phyloP scores from a whole-genome alignment of 2,888 invertebrate genomes.

The Troides helena region DNA sequence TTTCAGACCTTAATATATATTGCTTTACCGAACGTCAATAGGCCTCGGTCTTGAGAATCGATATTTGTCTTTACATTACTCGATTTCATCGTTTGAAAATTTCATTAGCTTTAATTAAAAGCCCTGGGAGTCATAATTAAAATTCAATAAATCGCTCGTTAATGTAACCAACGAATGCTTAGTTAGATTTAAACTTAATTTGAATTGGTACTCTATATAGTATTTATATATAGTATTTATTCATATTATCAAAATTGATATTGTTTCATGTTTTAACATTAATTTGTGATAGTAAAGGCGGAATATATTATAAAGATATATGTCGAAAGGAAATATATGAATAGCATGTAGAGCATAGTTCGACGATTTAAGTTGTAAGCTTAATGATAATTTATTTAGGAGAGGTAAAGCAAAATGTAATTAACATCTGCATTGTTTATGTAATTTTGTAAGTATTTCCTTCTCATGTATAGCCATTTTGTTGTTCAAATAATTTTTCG shows the following conservation, averaged over 20 bases:
- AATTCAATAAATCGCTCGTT: slow-evolving; percentile 45
- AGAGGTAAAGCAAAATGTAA: neutral
- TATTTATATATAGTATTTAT: slow-evolving; percentile 44
- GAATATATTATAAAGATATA: too few species aligned
- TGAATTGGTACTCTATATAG: slow-evolving; percentile 43
- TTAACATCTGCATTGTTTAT: neutral
- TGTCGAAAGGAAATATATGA: too few species aligned
- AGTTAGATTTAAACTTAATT: slow-evolving; percentile 33
- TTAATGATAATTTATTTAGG: too few species aligned
- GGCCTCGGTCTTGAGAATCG: slow-evolving; percentile 33
- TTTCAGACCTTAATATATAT: slow-evolving; percentile 17
- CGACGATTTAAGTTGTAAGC: too few species aligned
- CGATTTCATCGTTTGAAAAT: slow-evolving; percentile 41
- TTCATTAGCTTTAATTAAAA: slow-evolving; percentile 47
- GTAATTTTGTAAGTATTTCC: neutral
- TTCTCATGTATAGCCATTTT: neutral
- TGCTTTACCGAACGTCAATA: slow-evolving; percentile 35
- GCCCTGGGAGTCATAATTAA: slow-evolving; percentile 43
- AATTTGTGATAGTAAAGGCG: too few species aligned
- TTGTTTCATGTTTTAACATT: neutral
- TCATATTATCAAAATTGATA: slow-evolving; percentile 32
- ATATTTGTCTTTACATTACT: slow-evolving; percentile 46
- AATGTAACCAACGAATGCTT: slow-evolving; percentile 41
- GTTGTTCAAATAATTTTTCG: slow-evolving; percentile 17
- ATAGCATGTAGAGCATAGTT: too few species aligned